Conservation (phyloP, 2,888 invertebrate genomes). For the Rotaria macrura region DNA sequence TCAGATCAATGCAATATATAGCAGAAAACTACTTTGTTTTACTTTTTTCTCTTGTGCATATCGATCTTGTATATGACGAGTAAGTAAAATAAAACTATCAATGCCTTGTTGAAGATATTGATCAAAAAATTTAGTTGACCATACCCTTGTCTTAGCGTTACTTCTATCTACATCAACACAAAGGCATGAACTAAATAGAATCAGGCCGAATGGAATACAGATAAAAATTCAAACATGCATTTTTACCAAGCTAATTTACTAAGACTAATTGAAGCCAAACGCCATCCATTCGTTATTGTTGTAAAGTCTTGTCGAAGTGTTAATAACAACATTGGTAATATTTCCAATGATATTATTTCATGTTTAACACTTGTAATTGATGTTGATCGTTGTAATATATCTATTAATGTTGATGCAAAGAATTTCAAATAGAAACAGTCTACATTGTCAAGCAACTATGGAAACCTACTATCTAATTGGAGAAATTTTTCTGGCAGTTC, state of each 20-base stretch:
- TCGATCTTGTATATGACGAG: not conserved
- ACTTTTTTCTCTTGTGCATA: not conserved
- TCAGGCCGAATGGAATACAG: not conserved
- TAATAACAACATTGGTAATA: not conserved
- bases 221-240: not conserved
- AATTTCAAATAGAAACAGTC: too few relatives aligned
- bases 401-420: not conserved
- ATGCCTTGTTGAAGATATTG: not conserved
- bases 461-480: not conserved
- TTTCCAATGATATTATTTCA: not conserved
- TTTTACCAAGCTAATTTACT: not conserved
- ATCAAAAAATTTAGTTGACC: not conserved
- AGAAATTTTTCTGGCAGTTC: not conserved
- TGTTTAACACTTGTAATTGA: not conserved
- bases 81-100: not conserved
- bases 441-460: not conserved
- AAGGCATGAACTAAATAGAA: not conserved
- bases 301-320: conserved; percentile 11
- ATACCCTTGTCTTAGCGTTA: not conserved
- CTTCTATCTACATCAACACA: not conserved
- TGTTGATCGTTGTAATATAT: not conserved
- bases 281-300: not conserved
- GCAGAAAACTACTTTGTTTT: not conserved
- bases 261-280: not conserved
- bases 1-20: not conserved